Evolutionary conservation across 1,140 invertebrate genomes (phyloP).

Genomic region (Drosophila seguyi): DNA sequence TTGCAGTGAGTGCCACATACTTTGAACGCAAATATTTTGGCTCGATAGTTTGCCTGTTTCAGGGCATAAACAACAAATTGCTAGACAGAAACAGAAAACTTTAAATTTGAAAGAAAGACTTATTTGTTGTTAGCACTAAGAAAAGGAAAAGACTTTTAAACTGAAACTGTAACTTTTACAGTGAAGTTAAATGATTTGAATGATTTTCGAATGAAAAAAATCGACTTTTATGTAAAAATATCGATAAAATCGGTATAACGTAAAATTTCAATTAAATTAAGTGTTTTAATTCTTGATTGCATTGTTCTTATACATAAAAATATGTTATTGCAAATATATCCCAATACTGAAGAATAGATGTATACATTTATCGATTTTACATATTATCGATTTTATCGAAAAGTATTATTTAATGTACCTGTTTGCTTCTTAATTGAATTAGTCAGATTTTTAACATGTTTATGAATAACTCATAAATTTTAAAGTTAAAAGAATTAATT

Average conservation of each 20-base stretch:
- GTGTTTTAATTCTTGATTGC: background rate
- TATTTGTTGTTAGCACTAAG: conserved; percentile 22
- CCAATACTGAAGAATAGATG: background rate
- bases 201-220: no score
- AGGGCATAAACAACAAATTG: conserved; percentile 32
- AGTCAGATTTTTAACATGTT: background rate
- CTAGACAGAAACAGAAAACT: conserved; percentile 1
- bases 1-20: conserved; percentile 2
- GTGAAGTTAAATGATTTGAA: no score
- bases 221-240: no score
- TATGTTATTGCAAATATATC: background rate
- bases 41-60: conserved; percentile 47
- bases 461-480: no score
- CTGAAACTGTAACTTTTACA: no score
- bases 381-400: background rate
- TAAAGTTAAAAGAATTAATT: no score
- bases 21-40: conserved; percentile 48
- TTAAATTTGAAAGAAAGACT: conserved; percentile 32
- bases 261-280: background rate
- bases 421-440: background rate
- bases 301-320: background rate
- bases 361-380: background rate
- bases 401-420: background rate
- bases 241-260: background rate
- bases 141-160: background rate